A percentile compares a stretch with the other conserved stretches of the same genome.
Evolutionary conservation across 2,113 vertebrate genomes (phyloP).

Genomic region (Elgaria multicarinata): DNA sequence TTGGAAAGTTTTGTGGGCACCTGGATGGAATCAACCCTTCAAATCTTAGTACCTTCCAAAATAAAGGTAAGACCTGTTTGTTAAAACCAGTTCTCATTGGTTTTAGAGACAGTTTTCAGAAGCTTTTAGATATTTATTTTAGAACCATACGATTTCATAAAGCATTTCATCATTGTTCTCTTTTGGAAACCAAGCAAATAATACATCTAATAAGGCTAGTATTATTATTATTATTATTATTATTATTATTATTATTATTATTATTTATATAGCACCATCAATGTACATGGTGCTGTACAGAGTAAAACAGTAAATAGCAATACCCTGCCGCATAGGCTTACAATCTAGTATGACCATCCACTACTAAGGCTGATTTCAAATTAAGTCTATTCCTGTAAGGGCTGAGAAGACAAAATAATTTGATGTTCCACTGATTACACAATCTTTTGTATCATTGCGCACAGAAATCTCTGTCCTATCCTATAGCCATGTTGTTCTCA

Average conservation of each 20-base stretch:
- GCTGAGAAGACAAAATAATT: background rate
- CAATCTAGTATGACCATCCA: too few species aligned
- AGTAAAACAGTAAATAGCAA: too few species aligned
- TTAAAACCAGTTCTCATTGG: background rate
- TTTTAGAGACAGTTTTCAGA: background rate
- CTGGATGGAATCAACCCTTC: background rate
- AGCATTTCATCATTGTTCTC: background rate
- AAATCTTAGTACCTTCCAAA: background rate
- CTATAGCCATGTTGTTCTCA: background rate
- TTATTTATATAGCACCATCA: too few species aligned
- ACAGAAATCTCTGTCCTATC: background rate
- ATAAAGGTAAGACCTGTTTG: background rate
- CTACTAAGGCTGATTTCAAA: background rate
- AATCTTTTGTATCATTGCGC: background rate
- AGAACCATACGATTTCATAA: background rate
- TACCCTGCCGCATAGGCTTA: too few species aligned
- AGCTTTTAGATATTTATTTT: background rate
- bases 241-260: too few species aligned
- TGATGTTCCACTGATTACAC: background rate
- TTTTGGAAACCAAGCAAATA: background rate
- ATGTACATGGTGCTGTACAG: too few species aligned
- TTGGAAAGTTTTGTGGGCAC: background rate
- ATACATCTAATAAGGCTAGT: background rate
- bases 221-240: too few species aligned
- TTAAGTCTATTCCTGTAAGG: background rate